Evolutionary conservation across 2,888 invertebrate genomes (phyloP), one percentile per base, ranked within the genome.

Genomic region (Yponomeuta evonymella): DNA sequence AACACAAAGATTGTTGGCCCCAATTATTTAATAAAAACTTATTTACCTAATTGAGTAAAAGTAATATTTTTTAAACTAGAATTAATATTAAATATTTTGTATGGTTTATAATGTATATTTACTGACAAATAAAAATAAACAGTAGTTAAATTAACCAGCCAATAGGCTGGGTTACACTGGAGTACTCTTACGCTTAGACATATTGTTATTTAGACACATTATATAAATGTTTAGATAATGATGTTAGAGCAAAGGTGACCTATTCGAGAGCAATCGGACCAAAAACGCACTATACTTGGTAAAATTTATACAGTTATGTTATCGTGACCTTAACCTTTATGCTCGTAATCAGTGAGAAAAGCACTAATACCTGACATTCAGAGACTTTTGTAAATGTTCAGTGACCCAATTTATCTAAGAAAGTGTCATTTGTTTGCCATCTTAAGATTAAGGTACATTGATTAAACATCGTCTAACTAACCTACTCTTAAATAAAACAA

Each of bases 1-100:
- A 65, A 65, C 30, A 33, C 12, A 65, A 65, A 65, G 23, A 5
- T 65, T 30, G 65, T 65, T 65, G 65, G 65, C 65, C 65, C 65
- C 65, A 65, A 65, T 65, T 65, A 65, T 65, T 65, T 65, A 65
- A 65, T 33, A 65, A 65, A 65, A 65, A 65, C 30, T 4, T 65
- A 65, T 65, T 10, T 30, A 65, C 65, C 65, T 65, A 65, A 64
- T 58, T 5, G 64, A 12, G 30, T 64, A 64, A 65, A 65, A 65
- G 8, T 65, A 65, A 65, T 65, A 58, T 58, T 58, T 12, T 58
- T 12, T 58, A 58, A 58, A 12, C 51, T 58, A 58, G 51, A 58
- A 58, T 58, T 58, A 58, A 58, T 15, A 8, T 12, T 58, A 58
- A 58, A 58, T 58, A 58, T 58, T 58, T 58, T 58, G 51, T 58